Evolutionary conservation across 1,140 invertebrate species (phyloP), one percentile per base, ranked within the genome.

Genomic region (Drosophila setifemur): DNA sequence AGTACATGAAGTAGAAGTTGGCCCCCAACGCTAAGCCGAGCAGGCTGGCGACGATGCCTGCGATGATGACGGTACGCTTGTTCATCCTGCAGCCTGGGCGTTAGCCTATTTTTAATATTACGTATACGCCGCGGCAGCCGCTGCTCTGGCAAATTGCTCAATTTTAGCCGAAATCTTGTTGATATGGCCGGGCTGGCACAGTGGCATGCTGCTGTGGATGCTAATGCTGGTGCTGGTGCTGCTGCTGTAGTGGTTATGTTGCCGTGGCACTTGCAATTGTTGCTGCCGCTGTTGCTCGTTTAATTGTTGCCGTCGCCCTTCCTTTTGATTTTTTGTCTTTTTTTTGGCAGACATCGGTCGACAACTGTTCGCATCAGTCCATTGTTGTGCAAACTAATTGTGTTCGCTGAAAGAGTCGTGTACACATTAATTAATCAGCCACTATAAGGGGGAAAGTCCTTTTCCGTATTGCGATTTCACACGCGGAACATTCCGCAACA

Each of bases 1-100:
- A 90, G 39, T 89, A 87, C 77, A 91, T 86, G 47, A 91, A 91
- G 67, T 91, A 91, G 48, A 91, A 88, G 64, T 91, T 91, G 11
- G 79, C 89, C 11, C 86, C 78, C 54, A 88, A 63, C 21, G 69
- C 78, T 33, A 87, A 18, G 40, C 64, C 74, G 14, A 91, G 66
- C 5, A 91, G 73, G 40, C 71, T 85, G 31, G 79, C 74, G 23
- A 90, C 70, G 40, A 88, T 74, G 49, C 71, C 73, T 25, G 78
- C 47, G 28, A 90, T 90, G 44, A 89, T 70, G 37, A 88, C 66
- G 60, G 63, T 73, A 45, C 88, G 89, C 67, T 89, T 90, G 63
- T 90, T 90, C 83, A 89, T 86, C 55, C 48, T 76, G 42, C 58
- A 39, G 50, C 54, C 53, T 71, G 74, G 58, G 52, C 53, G 71